Evolutionary conservation across 92 coral and sea anemone genomes (phyloP), one percentile per base, ranked within the genome.

Genomic region (Ricordea florida): DNA sequence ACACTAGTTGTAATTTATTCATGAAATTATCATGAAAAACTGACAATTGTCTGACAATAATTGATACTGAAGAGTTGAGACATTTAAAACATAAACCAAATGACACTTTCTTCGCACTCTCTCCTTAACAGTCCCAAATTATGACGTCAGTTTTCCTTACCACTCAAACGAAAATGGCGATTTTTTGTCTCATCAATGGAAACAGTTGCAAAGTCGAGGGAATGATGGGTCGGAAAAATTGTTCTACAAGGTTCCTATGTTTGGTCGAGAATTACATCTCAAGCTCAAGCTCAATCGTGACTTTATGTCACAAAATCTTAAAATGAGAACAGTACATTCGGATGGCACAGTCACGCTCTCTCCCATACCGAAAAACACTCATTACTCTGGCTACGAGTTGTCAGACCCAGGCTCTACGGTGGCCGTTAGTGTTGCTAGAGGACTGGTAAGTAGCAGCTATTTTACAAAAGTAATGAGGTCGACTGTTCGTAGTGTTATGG

Each of bases 401-500:
- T 81, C 87, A 58, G 78, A 92, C 77, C 87, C 89, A 57, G 72
- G 87, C 50, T 92, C 98, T 16, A 36, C 56, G 53, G 92, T 89
- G n/a, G 87, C 96, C 40, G 68, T 93, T 16, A 82, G 86, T 69
- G 76, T 78, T 65, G 63, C 65, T 10, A 72, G 74, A 69, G 88
- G 89, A 11, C 74, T 92, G 97, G 97, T 88, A 76, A 26, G 88
- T 76, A 1, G n/a, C n/a, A n/a, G n/a, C n/a, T n/a, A n/a, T n/a
- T n/a, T n/a, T n/a, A n/a, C n/a, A n/a, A n/a, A n/a, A n/a, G n/a
- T n/a, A n/a, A n/a, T n/a, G n/a, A n/a, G n/a, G n/a, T n/a, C n/a
- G n/a, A n/a, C n/a, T n/a, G n/a, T n/a, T n/a, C n/a, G n/a, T n/a
- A n/a, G n/a, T n/a, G n/a, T n/a, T n/a, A n/a, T n/a, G n/a, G n/a